phyloP scores from a whole-genome alignment of 2,113 vertebrate genomes.

The Acinonyx jubatus region DNA sequence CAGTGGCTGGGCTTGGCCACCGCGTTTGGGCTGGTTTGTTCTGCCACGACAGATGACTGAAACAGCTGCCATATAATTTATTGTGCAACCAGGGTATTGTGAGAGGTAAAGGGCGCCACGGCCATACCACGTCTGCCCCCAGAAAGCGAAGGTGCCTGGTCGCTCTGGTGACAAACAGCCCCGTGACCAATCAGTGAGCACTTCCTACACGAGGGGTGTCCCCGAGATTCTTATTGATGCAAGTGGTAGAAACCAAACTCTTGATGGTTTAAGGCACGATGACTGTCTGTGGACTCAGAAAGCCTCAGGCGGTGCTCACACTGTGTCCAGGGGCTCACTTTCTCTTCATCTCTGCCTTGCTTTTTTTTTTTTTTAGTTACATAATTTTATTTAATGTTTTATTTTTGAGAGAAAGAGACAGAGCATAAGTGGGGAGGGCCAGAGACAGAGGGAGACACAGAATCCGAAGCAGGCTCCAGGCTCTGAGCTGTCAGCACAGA shows the following conservation, averaged over 20 bases:
- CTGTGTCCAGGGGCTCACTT: background rate
- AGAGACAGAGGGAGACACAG: no score
- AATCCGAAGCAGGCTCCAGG: no score
- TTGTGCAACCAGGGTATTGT: background rate
- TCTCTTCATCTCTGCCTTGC: background rate
- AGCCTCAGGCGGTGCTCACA: fast-evolving
- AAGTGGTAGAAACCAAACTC: background rate
- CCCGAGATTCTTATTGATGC: no score
- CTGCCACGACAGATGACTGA: background rate
- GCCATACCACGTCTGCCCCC: background rate
- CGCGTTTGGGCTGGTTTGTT: background rate
- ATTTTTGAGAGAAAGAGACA: no score
- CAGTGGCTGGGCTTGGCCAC: fast-evolving
- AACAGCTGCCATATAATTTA: background rate
- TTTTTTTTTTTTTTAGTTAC: no score
- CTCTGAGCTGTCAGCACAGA: no score
- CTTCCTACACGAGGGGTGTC: fast-evolving
- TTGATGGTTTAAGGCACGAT: no score
- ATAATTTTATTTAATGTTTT: no score
- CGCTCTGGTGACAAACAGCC: no score
- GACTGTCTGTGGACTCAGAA: no score
- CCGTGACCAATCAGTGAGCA: background rate
- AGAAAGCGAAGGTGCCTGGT: fast-evolving
- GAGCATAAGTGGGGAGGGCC: no score
- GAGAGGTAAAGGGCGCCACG: background rate